Evolutionary conservation across 1,140 invertebrate genomes (phyloP).

Genomic region (Trialeurodes vaporariorum): DNA sequence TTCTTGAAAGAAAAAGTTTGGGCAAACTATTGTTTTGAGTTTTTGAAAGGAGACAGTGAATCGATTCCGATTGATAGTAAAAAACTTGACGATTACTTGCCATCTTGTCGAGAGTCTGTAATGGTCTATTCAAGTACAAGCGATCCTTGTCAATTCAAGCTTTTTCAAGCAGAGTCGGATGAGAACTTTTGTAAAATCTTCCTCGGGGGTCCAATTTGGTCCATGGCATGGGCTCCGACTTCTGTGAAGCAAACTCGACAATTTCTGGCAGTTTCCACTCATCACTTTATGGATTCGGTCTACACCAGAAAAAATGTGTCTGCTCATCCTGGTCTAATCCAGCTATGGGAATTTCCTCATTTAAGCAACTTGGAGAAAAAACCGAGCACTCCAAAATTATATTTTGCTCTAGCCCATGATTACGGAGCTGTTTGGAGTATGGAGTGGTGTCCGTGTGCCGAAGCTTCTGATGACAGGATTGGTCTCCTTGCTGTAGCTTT

Average conservation of each 20-base stretch:
- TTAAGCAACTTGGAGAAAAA: background rate
- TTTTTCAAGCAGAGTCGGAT: background rate
- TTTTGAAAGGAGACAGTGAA: background rate
- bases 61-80: background rate
- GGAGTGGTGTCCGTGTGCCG: background rate
- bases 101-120: background rate
- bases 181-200: background rate
- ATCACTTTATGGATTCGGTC: background rate
- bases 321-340: background rate
- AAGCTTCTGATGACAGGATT: background rate
- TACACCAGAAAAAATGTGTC: background rate
- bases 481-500: background rate
- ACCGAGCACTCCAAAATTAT: background rate
- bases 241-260: background rate
- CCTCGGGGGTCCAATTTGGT: background rate
- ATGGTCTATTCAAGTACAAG: background rate
- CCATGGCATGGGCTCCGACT: background rate
- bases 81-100: background rate
- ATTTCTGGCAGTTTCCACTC: background rate
- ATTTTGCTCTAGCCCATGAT: background rate
- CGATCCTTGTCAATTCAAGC: background rate
- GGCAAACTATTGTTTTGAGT: background rate
- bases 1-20: background rate
- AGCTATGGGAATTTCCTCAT: background rate
- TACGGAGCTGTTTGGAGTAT: background rate